These are phyloP conservation scores for Amaurobius ferox DNA, from an alignment of 2,888 invertebrate species.

Conservation along the genomic window DNA sequence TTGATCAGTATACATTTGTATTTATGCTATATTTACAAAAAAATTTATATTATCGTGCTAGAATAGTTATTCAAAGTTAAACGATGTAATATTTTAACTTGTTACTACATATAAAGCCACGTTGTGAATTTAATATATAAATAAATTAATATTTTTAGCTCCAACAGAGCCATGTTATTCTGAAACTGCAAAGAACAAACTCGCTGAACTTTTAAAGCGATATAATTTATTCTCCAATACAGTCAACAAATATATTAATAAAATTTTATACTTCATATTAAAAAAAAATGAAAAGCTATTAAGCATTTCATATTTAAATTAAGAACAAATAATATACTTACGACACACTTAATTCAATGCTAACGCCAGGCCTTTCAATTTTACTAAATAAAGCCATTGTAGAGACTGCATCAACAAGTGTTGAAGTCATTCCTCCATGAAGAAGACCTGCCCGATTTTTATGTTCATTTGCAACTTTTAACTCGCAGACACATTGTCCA, in stretches of 20 bases:
- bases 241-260: neutral
- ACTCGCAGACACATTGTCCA: conserved; percentile 86
- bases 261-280: neutral
- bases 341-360: conserved; percentile 89
- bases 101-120: too few species aligned
- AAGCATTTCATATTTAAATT: neutral
- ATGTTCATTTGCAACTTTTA: conserved; percentile 85
- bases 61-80: too few species aligned
- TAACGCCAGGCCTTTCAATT: conserved; percentile 84
- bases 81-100: too few species aligned
- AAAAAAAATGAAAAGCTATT: neutral
- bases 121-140: too few species aligned
- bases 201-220: too few species aligned
- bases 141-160: too few species aligned
- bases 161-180: too few species aligned
- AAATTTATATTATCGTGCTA: too few species aligned
- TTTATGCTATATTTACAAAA: too few species aligned
- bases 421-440: conserved; percentile 91
- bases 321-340: conserved; percentile 78
- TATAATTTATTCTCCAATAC: too few species aligned
- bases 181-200: too few species aligned
- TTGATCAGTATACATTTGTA: too few species aligned
- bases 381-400: conserved; percentile 87
- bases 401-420: conserved; percentile 86
- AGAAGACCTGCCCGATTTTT: conserved; percentile 85